Evolutionary conservation across 2,888 invertebrate genomes (phyloP), one percentile per base, ranked within the genome.

Genomic region (Ophion obscuratus): DNA sequence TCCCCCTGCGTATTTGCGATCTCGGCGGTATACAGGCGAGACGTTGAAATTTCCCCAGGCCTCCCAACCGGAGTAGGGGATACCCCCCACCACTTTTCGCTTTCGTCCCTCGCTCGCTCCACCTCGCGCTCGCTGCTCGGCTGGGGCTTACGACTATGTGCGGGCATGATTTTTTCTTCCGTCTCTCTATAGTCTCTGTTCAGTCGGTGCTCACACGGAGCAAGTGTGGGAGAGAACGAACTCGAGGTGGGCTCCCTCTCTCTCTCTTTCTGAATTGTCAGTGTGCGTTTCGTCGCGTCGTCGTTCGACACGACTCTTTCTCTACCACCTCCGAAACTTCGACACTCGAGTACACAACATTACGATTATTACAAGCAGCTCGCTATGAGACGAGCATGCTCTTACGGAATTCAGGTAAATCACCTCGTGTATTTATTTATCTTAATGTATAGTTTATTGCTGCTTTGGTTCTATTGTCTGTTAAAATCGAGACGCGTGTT

Each of bases 401-500:
- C 89, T 88, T 85, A 88, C 89, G 88, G 89, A 88, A 92, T 91
- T 91, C 90, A 92, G 91, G 92, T 91, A 91, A 91, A 87, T 85
- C 61, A 59, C 77, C 44, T 57, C 44, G 62, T 53, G 20, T 40
- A 36, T 67, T 7, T 7, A 47, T 47, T 47, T 47, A 47, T 47
- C 14, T 47, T 4, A 2, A 47, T 47, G 14, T 11, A 47, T 47
- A 14, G 14, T 4, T 47, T 1, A 47, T 9, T 11, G 47, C 47
- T 47, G 47, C 14, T 47, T 47, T 47, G 14, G 1, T 47, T 47
- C 44, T 75, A 75, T n/a, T 61, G 44, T 47, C 27, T 11, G 61
- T 24, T 31, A 40, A 14, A 36, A 74, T 61, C 40, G 47, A 47
- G 36, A 61, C 14, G 7, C 47, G 47, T 47, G 40, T 40, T 40